Evolutionary conservation across 2,113 vertebrate species (phyloP).

Genomic region (Tragelaphus strepsiceros): DNA sequence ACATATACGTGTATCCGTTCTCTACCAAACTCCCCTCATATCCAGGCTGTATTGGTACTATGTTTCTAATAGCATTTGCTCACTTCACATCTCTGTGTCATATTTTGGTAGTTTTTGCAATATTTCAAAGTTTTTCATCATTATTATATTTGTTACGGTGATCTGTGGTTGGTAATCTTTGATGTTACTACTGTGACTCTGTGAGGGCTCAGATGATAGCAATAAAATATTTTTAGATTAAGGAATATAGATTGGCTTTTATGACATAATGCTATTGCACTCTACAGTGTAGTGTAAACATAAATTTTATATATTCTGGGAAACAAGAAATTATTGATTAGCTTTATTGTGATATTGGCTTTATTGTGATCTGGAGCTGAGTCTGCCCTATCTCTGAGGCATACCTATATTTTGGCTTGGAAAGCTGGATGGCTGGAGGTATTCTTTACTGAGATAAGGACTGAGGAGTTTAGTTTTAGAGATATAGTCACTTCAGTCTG

Average conservation of each 20-base stretch:
- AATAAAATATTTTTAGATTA: not conserved
- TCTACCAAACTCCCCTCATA: not conserved
- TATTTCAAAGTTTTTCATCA: not conserved
- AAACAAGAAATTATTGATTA: not conserved
- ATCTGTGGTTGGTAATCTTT: not conserved
- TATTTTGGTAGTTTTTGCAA: not conserved
- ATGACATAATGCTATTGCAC: not conserved
- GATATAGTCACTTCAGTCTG: not conserved
- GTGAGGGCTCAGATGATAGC: not conserved
- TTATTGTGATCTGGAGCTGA: not conserved
- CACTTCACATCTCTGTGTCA: not conserved
- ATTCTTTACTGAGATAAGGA: not conserved
- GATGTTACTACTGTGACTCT: not conserved
- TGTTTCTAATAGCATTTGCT: not conserved
- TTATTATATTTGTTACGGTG: not conserved
- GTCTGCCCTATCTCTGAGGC: not conserved
- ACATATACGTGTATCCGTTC: not conserved
- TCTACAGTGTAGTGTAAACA: not conserved
- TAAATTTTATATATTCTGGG: not conserved
- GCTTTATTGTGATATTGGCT: not conserved
- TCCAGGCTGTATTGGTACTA: not conserved
- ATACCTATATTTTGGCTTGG: not conserved
- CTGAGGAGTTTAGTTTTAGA: not conserved
- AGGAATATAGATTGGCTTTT: not conserved
- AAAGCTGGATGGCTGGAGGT: not conserved